Evolutionary conservation across 2,113 vertebrate genomes (phyloP).

Genomic region (Halcyon senegalensis): DNA sequence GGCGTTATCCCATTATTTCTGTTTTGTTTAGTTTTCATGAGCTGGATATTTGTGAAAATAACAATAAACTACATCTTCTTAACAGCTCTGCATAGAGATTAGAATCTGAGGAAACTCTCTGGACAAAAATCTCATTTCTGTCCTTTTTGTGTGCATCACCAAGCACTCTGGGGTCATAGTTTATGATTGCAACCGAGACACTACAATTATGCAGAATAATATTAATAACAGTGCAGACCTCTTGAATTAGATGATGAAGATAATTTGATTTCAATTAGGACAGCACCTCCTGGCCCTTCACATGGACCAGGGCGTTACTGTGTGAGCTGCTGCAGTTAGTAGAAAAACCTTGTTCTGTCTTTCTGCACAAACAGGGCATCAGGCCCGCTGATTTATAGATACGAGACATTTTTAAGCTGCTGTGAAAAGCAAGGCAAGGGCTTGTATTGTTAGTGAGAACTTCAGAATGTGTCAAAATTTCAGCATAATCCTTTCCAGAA

Average conservation of each 20-base stretch:
- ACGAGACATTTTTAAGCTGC: not conserved
- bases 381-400: not conserved
- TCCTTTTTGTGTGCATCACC: not conserved
- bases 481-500: not conserved
- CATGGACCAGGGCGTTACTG: not conserved
- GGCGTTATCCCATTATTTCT: not conserved
- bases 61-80: not conserved
- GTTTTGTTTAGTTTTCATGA: not conserved
- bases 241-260: not conserved
- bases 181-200: not conserved
- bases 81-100: not conserved
- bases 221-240: not conserved
- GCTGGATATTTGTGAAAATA: not conserved
- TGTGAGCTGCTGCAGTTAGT: not conserved
- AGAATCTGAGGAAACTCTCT: not conserved
- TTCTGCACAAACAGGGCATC: not conserved
- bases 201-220: not conserved
- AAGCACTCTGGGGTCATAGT: not conserved
- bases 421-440: not conserved
- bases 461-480: not conserved
- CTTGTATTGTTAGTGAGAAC: not conserved
- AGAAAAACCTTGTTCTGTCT: not conserved
- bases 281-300: not conserved
- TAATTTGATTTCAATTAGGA: slow-evolving; percentile 16
- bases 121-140: not conserved